Percentiles rank a stretch among this genome's conserved stretches.
These are phyloP conservation scores for Anhinga rufa DNA, from an alignment of 2,113 vertebrate genomes.

Conservation along the genomic window DNA sequence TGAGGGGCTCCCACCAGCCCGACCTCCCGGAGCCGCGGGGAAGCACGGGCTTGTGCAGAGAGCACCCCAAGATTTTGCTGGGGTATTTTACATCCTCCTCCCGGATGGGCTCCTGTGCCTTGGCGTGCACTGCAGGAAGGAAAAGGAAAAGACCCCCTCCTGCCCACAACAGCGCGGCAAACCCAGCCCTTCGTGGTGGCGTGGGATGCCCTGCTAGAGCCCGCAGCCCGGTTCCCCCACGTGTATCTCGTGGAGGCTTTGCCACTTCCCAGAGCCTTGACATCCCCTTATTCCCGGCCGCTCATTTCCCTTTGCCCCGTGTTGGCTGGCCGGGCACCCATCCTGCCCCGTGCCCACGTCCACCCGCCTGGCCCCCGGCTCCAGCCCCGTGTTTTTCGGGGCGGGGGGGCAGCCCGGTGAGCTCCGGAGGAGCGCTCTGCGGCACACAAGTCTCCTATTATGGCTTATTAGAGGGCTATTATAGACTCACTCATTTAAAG, in stretches of 20 bases:
- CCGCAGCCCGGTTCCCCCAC: background rate
- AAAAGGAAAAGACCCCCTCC: background rate
- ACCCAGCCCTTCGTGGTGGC: background rate
- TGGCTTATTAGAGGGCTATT: constrained; percentile 48
- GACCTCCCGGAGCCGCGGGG: accelerated
- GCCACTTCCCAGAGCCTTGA: constrained; percentile 38
- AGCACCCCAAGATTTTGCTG: background rate
- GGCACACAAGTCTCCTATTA: constrained; percentile 45
- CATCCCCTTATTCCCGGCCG: constrained; percentile 14
- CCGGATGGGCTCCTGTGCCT: background rate
- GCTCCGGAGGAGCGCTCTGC: background rate
- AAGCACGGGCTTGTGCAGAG: background rate
- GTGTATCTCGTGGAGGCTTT: constrained; percentile 14
- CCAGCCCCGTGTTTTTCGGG: background rate
- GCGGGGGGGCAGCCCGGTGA: background rate
- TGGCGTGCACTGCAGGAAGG: background rate
- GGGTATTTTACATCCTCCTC: background rate
- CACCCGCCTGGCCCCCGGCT: background rate
- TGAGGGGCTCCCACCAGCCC: background rate
- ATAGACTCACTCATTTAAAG: constrained; percentile 47
- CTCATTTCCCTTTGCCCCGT: background rate
- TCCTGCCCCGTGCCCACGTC: accelerated
- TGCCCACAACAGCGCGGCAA: background rate
- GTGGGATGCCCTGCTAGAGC: too few species aligned
- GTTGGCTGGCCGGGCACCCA: background rate